Percentiles rank a stretch among this genome's conserved stretches.
Evolutionary conservation across 2,797 vertebrate genomes (phyloP).

Genomic region (Macroramphosus scolopax): DNA sequence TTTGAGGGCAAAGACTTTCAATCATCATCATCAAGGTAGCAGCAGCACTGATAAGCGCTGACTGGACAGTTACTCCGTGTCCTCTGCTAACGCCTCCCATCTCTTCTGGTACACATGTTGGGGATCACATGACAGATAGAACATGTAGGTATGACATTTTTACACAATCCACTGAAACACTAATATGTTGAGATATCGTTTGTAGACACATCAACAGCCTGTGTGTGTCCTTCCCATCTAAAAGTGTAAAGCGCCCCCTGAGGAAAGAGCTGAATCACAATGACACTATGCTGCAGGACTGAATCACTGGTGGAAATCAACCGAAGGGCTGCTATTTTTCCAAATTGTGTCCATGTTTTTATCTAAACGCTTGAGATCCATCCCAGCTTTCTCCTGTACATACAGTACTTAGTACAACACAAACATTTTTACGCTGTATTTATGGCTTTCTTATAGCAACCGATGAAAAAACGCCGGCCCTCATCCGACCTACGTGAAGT

Average conservation of each 20-base stretch:
- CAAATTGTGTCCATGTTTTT: conserved; percentile 34
- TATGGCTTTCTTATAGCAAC: conserved; percentile 42
- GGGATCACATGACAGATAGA: neutral
- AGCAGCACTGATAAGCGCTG: conserved; percentile 5
- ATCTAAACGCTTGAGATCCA: conserved; percentile 22
- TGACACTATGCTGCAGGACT: conserved; percentile 18
- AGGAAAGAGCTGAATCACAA: conserved; percentile 15
- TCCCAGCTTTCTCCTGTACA: conserved; percentile 36
- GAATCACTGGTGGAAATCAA: conserved; percentile 28
- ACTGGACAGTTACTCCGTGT: conserved; percentile 5
- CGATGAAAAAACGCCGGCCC: conserved; percentile 27
- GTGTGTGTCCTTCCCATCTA: conserved; percentile 4
- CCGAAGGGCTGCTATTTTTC: conserved; percentile 37
- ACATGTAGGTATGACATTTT: conserved; percentile 12
- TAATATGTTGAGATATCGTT: neutral
- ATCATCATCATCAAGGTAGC: conserved; percentile 3
- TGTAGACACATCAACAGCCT: conserved; percentile 1
- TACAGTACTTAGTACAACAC: conserved; percentile 26
- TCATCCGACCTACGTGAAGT: conserved; percentile 32
- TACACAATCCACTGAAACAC: conserved; percentile 5
- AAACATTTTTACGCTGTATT: conserved; percentile 49
- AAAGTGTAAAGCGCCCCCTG: conserved; percentile 8
- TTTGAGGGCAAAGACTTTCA: conserved; percentile 1
- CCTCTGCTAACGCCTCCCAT: neutral
- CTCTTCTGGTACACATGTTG: conserved; percentile 1